These are phyloP conservation scores for Penelope pileata DNA, from an alignment of 2,113 vertebrate species.

Conservation along the genomic window DNA sequence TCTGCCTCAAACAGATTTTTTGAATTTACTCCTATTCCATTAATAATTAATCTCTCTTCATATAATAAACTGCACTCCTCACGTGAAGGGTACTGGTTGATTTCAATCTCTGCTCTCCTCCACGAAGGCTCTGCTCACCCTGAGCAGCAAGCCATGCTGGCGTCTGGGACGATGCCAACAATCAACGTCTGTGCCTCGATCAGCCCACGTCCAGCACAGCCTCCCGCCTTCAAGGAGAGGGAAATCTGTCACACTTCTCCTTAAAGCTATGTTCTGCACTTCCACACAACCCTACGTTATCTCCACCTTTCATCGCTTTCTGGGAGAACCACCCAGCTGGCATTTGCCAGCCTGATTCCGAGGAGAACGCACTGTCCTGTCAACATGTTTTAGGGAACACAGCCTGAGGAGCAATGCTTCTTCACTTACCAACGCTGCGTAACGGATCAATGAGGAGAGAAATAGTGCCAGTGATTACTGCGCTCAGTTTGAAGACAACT, in stretches of 20 bases:
- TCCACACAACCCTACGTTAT: neutral
- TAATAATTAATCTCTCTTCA: neutral
- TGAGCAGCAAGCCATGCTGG: neutral
- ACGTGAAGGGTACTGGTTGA: neutral
- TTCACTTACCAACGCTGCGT: neutral
- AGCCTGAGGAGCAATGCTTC: rapidly evolving
- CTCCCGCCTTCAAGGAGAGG: neutral
- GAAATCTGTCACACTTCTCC: neutral
- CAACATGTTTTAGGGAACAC: rapidly evolving
- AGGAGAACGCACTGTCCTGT: too few species aligned
- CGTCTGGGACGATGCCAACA: neutral
- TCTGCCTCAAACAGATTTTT: neutral
- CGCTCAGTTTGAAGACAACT: rapidly evolving
- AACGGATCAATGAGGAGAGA: rapidly evolving
- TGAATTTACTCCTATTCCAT: neutral
- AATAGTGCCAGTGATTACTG: neutral
- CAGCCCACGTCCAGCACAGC: rapidly evolving
- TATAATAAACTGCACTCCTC: neutral
- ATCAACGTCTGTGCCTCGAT: neutral
- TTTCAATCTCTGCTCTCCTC: neutral
- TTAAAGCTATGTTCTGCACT: neutral
- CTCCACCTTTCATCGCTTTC: neutral
- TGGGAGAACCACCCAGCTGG: neutral
- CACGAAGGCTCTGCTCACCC: neutral
- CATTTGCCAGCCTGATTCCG: rapidly evolving